These are phyloP conservation scores for Eupithecia exiguata DNA, from an alignment of 2,888 invertebrate genomes.

Conservation along the genomic window DNA sequence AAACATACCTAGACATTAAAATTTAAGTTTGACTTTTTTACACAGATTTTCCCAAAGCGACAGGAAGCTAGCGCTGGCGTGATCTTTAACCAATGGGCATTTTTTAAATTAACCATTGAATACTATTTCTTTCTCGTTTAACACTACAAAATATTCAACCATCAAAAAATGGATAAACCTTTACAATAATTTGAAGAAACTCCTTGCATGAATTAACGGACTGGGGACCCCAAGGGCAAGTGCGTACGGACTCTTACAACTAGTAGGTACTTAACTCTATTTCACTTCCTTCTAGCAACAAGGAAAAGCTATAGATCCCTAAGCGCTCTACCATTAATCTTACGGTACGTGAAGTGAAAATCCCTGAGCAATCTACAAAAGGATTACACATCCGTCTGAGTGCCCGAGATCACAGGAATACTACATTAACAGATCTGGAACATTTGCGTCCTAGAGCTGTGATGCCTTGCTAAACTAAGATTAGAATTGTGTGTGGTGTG, in stretches of 20 bases:
- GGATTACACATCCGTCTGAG: conserved; percentile 32
- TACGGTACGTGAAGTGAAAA: conserved; percentile 5
- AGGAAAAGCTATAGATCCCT: background rate
- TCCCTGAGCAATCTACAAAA: background rate
- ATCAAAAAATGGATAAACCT: no score
- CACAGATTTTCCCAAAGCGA: no score
- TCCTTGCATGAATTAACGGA: no score
- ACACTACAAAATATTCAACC: no score
- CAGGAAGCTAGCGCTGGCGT: no score
- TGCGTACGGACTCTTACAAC: background rate
- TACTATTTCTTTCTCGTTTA: no score
- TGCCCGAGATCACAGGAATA: conserved; percentile 17
- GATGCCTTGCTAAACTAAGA: background rate
- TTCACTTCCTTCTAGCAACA: background rate
- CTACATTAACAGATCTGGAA: conserved; percentile 7
- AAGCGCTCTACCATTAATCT: background rate
- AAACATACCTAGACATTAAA: background rate
- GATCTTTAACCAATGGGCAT: no score
- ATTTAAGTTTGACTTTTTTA: background rate
- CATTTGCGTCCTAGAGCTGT: conserved; percentile 1
- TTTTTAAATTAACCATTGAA: no score
- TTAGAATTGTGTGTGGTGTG: no score
- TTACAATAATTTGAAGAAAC: no score
- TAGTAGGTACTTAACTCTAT: background rate
- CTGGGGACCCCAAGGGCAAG: no score